A percentile compares a stretch with the other conserved stretches of the same genome.
These are phyloP conservation scores for Microdon myrmicae DNA, from an alignment of 2,888 invertebrate species.

Conservation along the genomic window DNA sequence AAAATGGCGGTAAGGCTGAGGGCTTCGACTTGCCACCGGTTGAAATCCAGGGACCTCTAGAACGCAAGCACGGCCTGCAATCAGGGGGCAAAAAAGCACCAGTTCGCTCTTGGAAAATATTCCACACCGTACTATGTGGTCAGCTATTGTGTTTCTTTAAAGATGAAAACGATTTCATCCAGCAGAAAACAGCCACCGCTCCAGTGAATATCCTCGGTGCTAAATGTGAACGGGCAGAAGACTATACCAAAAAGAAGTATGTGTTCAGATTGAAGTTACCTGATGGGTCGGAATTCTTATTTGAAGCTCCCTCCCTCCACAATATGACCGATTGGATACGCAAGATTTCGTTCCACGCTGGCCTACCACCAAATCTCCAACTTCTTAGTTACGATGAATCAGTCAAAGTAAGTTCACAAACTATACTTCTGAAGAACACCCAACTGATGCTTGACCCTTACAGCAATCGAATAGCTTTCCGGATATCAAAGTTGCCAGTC, in stretches of 20 bases:
- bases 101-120: constrained; percentile 94
- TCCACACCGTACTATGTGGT: constrained; percentile 95
- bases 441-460: constrained; percentile 6
- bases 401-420: constrained; percentile 68
- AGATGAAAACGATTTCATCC: constrained; percentile 89
- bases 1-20: constrained; percentile 73
- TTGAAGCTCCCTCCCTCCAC: constrained; percentile 78
- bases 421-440: not conserved
- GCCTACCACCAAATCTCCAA: constrained; percentile 88
- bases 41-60: constrained; percentile 89
- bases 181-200: constrained; percentile 87
- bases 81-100: constrained; percentile 94
- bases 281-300: constrained; percentile 94
- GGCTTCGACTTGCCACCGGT: constrained; percentile 81
- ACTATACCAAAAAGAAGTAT: constrained; percentile 95
- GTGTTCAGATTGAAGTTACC: constrained; percentile 88
- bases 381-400: constrained; percentile 83
- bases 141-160: constrained; percentile 98
- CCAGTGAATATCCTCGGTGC: constrained; percentile 84
- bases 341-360: constrained; percentile 93
- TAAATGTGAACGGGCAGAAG: constrained; percentile 84
- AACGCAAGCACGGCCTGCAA: constrained; percentile 94
- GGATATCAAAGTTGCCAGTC: constrained; percentile 63
- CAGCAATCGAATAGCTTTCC: constrained; percentile 66
- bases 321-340: constrained; percentile 91